Base-by-base conservation (phyloP, 92 coral and sea anemone genomes). In the Epizoanthus stellaris region DNA sequence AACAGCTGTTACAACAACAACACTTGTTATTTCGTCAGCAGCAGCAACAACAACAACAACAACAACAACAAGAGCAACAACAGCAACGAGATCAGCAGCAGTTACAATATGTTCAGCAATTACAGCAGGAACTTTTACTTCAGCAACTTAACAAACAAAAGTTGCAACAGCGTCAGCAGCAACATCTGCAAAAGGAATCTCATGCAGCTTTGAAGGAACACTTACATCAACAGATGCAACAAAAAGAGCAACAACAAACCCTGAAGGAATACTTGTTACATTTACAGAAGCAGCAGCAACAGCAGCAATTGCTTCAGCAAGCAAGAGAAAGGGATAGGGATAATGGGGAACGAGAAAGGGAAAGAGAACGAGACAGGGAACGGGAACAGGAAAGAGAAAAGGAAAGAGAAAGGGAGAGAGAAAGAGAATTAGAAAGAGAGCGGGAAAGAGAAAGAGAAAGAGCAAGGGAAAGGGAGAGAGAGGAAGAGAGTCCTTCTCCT, bases 141-240 rank as follows among this genome's bases (percentile, higher is more conserved):
- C 99, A 96, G 49, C 96, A 94, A 80, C 81, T 80, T 72, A 91
- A 80, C 58, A 88, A 92, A 68, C 99, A 92, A 42, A 95, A 94
- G 69, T 67, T 89, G 81, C 98, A 90, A 57, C 94, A 93, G 59
- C 47, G 62, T 19, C 93, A 92, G 66, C 93, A 87, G 38, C 93
- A 92, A n/a, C 98, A 91, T 77, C 70, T 88, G 81, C 94, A 93
- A 62, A 95, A 93, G 85, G 95, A 94, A 52, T 90, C 94, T 6
- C 86, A 92, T 82, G 90, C 91, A 20, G 95, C 95, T 49, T 79
- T 97, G n/a, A 97, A 97, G 68, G 99, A 97, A 43, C 99, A 95
- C 80, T 76, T 97, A 64, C 94, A 91, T 39, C 83, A 40, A 21
- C 73, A 64, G 53, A 79, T 79, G 83, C 83, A 79, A 40, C 83